Conservation (phyloP, 2,888 invertebrate genomes). For the Galerucella pusilla region DNA sequence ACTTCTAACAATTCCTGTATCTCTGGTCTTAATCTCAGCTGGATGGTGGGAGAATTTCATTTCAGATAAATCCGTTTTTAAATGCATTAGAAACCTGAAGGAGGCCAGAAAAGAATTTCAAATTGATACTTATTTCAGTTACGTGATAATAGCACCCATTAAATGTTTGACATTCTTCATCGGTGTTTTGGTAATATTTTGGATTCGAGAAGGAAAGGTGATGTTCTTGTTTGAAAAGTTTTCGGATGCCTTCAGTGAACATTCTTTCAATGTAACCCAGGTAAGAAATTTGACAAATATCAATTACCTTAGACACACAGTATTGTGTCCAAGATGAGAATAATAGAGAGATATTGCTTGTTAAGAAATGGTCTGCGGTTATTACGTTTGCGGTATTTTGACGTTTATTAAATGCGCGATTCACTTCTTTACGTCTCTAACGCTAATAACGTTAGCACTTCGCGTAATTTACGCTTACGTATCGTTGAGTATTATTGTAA, state of each 20-base stretch:
- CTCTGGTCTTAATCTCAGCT: conserved; percentile 76
- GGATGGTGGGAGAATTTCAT: conserved; percentile 91
- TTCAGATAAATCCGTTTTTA: conserved; percentile 59
- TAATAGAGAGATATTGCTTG: too few species aligned
- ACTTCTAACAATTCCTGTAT: conserved; percentile 71
- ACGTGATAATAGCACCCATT: conserved; percentile 78
- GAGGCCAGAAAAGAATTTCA: conserved; percentile 54
- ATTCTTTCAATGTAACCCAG: conserved; percentile 68
- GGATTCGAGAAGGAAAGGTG: conserved; percentile 65
- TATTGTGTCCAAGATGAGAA: background rate
- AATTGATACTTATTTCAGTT: conserved; percentile 75
- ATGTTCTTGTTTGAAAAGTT: conserved; percentile 67
- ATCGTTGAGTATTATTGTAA: too few species aligned
- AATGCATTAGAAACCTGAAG: conserved; percentile 61
- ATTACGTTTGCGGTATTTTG: too few species aligned
- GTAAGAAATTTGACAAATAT: conserved; percentile 58
- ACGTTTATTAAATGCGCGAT: too few species aligned
- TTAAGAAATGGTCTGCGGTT: too few species aligned
- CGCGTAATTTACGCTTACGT: too few species aligned
- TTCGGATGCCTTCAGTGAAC: conserved; percentile 66
- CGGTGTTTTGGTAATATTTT: conserved; percentile 70
- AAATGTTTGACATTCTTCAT: conserved; percentile 80
- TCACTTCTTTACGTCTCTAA: too few species aligned
- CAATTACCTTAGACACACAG: background rate
- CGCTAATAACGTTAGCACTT: too few species aligned